Evolutionary conservation across 2,888 invertebrate genomes (phyloP).

Genomic region (Pristionchus exspectatus): DNA sequence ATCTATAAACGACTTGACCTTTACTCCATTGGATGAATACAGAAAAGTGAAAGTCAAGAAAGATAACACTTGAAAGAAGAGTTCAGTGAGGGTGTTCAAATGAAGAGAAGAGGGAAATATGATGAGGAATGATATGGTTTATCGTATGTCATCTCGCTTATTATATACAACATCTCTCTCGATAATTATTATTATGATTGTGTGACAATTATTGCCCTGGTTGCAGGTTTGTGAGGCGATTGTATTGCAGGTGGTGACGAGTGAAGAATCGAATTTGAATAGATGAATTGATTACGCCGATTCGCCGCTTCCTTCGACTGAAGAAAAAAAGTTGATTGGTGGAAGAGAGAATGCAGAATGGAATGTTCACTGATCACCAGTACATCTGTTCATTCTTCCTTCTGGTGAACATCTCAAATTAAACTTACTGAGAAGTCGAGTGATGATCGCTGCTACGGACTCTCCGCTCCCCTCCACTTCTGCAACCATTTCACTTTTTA

Average conservation of each 20-base stretch:
- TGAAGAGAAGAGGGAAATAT: not conserved
- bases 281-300: not conserved
- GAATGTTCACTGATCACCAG: not conserved
- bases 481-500: not conserved
- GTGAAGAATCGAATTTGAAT: slow-evolving; percentile 18
- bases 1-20: slow-evolving; percentile 12
- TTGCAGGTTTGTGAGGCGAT: slow-evolving; percentile 11
- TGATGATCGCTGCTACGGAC: not conserved
- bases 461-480: slow-evolving; percentile 43
- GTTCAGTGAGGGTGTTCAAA: not conserved
- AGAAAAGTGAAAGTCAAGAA: not conserved
- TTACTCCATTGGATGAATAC: not conserved
- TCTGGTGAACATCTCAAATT: slow-evolving; percentile 8
- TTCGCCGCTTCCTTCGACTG: slow-evolving; percentile 49
- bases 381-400: not conserved
- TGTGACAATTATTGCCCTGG: slow-evolving; percentile 13
- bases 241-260: slow-evolving; percentile 15
- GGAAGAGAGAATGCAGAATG: slow-evolving; percentile 6
- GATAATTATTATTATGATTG: not conserved
- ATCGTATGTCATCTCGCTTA: slow-evolving; percentile 37
- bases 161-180: slow-evolving; percentile 31
- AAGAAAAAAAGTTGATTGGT: not conserved
- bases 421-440: slow-evolving; percentile 26
- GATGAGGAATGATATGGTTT: slow-evolving; percentile 12
- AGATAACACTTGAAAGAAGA: not conserved